These are phyloP conservation scores for Vombatus ursinus DNA, from an alignment of 2,113 vertebrate species.

Conservation along the genomic window DNA sequence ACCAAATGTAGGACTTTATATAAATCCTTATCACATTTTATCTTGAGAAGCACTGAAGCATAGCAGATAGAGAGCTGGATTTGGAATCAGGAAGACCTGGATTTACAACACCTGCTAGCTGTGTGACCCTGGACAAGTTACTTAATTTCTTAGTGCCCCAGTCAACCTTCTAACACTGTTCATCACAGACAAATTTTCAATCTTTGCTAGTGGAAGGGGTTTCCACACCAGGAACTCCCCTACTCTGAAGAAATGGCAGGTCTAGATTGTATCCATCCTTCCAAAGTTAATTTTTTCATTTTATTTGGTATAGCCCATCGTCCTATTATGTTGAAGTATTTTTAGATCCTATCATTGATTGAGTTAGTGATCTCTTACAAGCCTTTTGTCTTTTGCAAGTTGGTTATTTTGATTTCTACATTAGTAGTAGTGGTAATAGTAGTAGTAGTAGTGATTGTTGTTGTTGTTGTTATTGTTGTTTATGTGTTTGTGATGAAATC, in stretches of 20 bases:
- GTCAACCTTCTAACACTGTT: not conserved
- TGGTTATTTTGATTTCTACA: not conserved
- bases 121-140: not conserved
- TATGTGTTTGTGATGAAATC: not conserved
- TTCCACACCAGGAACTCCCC: not conserved
- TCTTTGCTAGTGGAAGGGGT: not conserved
- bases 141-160: not conserved
- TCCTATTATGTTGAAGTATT: not conserved
- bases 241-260: not conserved
- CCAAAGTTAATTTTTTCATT: not conserved
- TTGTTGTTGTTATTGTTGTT: not conserved
- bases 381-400: not conserved
- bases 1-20: not conserved
- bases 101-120: not conserved
- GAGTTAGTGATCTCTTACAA: no score
- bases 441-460: not conserved
- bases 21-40: not conserved
- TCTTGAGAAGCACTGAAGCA: not conserved
- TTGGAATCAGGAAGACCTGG: not conserved
- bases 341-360: not conserved
- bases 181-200: not conserved
- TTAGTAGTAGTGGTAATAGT: not conserved
- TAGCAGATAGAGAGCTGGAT: not conserved
- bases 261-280: not conserved
- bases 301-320: not conserved